Conservation (phyloP, 2,888 invertebrate species). For the Eurytoma adleriae region DNA sequence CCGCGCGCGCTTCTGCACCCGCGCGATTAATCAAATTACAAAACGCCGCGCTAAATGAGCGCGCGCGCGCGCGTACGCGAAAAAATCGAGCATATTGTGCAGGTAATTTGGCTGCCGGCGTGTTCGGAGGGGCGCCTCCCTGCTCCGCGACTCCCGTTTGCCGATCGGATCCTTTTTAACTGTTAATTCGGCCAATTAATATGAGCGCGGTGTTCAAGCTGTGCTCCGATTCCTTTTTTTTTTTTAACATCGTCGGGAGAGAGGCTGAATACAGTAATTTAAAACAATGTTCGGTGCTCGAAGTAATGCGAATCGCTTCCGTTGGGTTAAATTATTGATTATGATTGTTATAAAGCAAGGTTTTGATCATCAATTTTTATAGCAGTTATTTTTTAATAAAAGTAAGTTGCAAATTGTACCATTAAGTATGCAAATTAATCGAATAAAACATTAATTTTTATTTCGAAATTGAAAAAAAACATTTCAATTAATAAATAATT, state of each 20-base stretch:
- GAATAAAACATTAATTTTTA: too few species aligned
- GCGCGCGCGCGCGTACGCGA: not conserved
- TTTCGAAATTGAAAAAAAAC: too few species aligned
- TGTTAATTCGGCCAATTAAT: constrained; percentile 41
- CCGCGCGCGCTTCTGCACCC: constrained; percentile 1
- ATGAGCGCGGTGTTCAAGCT: constrained; percentile 13
- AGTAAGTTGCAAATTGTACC: too few species aligned
- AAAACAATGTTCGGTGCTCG: too few species aligned
- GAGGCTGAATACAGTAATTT: not conserved
- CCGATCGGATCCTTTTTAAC: constrained; percentile 34
- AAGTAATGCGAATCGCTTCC: too few species aligned
- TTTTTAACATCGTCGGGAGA: not conserved
- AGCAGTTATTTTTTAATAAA: too few species aligned
- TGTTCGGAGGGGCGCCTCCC: not conserved
- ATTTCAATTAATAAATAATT: too few species aligned
- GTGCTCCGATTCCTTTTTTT: not conserved
- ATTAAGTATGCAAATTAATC: too few species aligned
- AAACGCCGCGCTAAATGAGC: constrained; percentile 23
- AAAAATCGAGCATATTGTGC: constrained; percentile 14
- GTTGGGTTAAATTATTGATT: too few species aligned
- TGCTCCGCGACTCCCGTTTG: not conserved
- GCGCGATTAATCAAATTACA: constrained; percentile 45
- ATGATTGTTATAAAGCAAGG: too few species aligned
- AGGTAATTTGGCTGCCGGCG: constrained; percentile 26
- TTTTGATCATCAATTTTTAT: too few species aligned